These are phyloP conservation scores for Camelus dromedarius DNA, from an alignment of 2,113 vertebrate genomes.

Conservation along the genomic window DNA sequence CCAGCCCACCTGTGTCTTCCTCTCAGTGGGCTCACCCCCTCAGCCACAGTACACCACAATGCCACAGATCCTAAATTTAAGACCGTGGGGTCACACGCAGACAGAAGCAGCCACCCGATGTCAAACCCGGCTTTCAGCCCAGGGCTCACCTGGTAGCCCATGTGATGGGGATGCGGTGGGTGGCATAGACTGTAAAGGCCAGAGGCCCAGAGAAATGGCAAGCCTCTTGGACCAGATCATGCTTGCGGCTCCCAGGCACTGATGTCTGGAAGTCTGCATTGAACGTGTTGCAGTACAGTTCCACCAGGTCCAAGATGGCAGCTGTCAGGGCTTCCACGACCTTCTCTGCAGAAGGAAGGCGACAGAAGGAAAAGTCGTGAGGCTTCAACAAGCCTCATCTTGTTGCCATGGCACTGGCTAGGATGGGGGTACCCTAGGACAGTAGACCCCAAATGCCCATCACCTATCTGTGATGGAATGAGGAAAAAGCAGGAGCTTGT, in stretches of 20 bases:
- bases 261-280: slow-evolving; percentile 96
- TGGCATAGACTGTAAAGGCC: slow-evolving; percentile 94
- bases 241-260: slow-evolving; percentile 85
- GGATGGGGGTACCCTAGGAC: not conserved
- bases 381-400: not conserved
- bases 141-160: slow-evolving; percentile 95
- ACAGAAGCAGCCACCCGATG: not conserved
- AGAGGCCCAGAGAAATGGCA: slow-evolving; percentile 91
- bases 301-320: slow-evolving; percentile 95
- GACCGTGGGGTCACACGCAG: not conserved
- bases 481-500: not conserved
- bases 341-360: slow-evolving; percentile 86
- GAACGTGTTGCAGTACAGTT: slow-evolving; percentile 97
- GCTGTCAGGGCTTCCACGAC: slow-evolving; percentile 95
- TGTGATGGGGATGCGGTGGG: slow-evolving; percentile 96
- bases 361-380: not conserved
- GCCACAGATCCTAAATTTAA: not conserved
- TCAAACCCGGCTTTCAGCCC: not conserved
- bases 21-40: not conserved
- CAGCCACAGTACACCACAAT: not conserved
- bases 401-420: not conserved
- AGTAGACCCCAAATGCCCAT: not conserved
- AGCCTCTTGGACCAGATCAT: slow-evolving; percentile 90
- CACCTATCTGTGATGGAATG: not conserved
- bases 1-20: not conserved